phyloP scores from a whole-genome alignment of 2,113 vertebrate species.

The Plecotus auritus region DNA sequence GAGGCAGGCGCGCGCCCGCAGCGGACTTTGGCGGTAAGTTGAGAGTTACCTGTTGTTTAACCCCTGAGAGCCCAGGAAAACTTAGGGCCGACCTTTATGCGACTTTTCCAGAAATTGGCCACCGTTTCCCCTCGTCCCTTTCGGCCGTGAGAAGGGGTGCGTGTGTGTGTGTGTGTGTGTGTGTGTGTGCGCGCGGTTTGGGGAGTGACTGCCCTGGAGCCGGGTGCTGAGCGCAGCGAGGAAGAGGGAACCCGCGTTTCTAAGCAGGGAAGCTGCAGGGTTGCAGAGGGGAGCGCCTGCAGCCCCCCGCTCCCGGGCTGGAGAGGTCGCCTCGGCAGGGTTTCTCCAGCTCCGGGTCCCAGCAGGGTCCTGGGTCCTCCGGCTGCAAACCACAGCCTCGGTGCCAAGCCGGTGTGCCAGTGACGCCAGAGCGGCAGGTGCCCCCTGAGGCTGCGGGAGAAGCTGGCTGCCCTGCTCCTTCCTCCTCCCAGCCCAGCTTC shows the following conservation, averaged over 20 bases:
- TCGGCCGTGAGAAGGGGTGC: neutral
- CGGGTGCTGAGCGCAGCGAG: neutral
- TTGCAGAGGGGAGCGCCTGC: neutral
- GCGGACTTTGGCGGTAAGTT: constrained; percentile 79
- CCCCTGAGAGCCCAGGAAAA: neutral
- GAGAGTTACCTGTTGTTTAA: constrained; percentile 3
- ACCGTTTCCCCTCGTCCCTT: neutral
- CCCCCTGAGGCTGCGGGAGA: constrained; percentile 12
- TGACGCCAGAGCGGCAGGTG: constrained; percentile 25
- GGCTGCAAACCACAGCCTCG: neutral
- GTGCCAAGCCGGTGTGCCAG: neutral
- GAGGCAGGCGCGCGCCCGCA: constrained; percentile 55
- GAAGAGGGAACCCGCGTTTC: neutral
- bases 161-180: neutral
- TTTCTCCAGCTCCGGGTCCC: neutral
- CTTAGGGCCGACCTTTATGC: neutral
- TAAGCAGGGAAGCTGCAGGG: neutral
- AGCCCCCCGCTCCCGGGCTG: neutral
- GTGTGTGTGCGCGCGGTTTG: neutral
- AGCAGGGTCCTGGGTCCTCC: neutral
- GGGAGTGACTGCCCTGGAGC: neutral
- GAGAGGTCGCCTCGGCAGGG: neutral
- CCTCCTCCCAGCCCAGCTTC: neutral
- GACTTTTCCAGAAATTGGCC: neutral
- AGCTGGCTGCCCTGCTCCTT: neutral